Evolutionary conservation across 2,797 vertebrate genomes (phyloP), one percentile per base, ranked within the genome.

Genomic region (Macropus fuliginosus): DNA sequence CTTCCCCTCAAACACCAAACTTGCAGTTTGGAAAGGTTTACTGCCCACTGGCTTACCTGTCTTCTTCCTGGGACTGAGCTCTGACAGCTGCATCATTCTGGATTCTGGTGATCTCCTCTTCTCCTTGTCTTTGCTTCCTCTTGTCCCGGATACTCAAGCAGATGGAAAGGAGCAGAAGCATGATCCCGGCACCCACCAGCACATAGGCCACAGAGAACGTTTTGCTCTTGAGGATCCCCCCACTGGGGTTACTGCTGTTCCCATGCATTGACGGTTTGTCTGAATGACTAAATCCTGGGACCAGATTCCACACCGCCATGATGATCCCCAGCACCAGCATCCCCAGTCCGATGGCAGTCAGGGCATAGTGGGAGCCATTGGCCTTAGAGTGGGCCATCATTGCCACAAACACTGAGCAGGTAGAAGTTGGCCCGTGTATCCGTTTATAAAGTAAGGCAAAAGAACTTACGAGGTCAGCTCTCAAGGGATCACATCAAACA

Each of bases 301-400:
- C 99, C 59, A 99, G 98, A 94, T 99, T 99, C 99, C 99, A 99
- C 92, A 99, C 99, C 0, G 99, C 99, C 99, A 99, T 99, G 97
- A 99, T 99, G 50, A 99, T 98, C 21, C 99, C 99, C 0, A 99
- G 99, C 5, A 99, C 99, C 0, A 99, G 98, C 98, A 99, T 99
- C 0, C 99, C 99, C 94, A 99, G 98, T 89, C 99, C 99, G 34
- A 99, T 99, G 16, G 99, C 99, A 0, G 99, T 99, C 96, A 99
- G 99, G 0, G 99, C 99, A 0, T 99, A 99, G 98, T 99, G 99
- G 0, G 99, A 99, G 0, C 99, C 99, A 0, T 99, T 99, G 40
- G 99, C 89, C 16, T 97, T 98, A 4, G 99, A 99, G 54, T 98
- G 98, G 90, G 99, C 99, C 99, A 99, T 99, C 16, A 34, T n/a